These are phyloP conservation scores for Sesia apiformis DNA, from an alignment of 2,888 invertebrate species.

Conservation along the genomic window DNA sequence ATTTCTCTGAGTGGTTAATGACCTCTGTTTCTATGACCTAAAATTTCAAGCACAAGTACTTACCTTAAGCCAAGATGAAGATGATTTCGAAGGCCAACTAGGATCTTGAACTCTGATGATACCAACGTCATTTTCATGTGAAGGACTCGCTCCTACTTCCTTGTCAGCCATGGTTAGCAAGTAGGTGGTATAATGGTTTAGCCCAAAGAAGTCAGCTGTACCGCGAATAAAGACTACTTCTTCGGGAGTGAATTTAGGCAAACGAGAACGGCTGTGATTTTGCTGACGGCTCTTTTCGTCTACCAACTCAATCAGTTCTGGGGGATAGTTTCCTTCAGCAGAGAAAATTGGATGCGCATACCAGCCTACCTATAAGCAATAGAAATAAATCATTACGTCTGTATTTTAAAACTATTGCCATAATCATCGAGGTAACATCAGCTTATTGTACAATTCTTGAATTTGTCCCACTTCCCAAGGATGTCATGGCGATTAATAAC, in stretches of 20 bases:
- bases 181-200: slow-evolving; percentile 68
- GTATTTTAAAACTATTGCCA: not conserved
- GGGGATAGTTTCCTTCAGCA: slow-evolving; percentile 73
- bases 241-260: slow-evolving; percentile 69
- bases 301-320: slow-evolving; percentile 65
- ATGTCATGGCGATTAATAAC: slow-evolving; percentile 21
- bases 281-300: slow-evolving; percentile 69
- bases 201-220: slow-evolving; percentile 65
- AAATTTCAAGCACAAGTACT: slow-evolving; percentile 10
- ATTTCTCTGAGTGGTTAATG: no score
- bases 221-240: slow-evolving; percentile 62
- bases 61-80: slow-evolving; percentile 76
- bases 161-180: slow-evolving; percentile 53
- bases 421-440: not conserved
- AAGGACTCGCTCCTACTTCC: slow-evolving; percentile 64
- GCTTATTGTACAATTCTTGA: not conserved
- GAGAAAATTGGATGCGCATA: slow-evolving; percentile 73
- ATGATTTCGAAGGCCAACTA: slow-evolving; percentile 76
- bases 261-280: slow-evolving; percentile 69
- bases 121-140: slow-evolving; percentile 77
- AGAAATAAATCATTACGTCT: not conserved
- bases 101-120: slow-evolving; percentile 71
- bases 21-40: not conserved
- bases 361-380: slow-evolving; percentile 59
- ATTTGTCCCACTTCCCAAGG: slow-evolving; percentile 13